A percentile compares a stretch with the other conserved stretches of the same genome.
These are phyloP conservation scores for Bilobella aurantiaca DNA, from an alignment of 1,140 invertebrate genomes.

Conservation along the genomic window DNA sequence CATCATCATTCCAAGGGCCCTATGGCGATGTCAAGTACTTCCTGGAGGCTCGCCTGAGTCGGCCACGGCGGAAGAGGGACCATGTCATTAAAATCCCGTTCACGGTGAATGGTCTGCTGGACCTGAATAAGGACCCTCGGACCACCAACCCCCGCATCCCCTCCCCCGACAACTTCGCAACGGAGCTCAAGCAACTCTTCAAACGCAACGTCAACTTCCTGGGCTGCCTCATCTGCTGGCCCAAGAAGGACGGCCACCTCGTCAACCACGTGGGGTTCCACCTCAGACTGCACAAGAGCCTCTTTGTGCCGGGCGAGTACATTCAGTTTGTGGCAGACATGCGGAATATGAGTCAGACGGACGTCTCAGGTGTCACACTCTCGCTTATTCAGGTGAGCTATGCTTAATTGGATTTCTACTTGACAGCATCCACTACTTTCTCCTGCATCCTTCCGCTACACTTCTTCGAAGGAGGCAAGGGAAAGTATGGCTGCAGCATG, in stretches of 20 bases:
- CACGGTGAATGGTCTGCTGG: constrained; percentile 1
- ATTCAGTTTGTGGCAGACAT: constrained; percentile 5
- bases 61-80: background rate
- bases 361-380: constrained; percentile 5
- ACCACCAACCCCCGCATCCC: background rate
- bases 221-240: background rate
- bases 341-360: constrained; percentile 4
- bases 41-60: background rate
- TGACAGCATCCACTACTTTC: too few species aligned
- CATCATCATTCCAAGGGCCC: constrained; percentile 5
- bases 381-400: constrained; percentile 3
- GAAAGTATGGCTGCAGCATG: too few species aligned
- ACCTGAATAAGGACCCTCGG: background rate
- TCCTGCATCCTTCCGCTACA: too few species aligned
- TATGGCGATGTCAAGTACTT: constrained; percentile 6
- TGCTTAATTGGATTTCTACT: background rate
- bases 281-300: background rate
- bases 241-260: background rate
- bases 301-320: constrained; percentile 5
- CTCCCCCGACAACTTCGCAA: background rate
- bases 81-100: background rate
- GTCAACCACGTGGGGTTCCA: background rate
- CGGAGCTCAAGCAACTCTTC: background rate
- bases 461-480: too few species aligned
- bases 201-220: background rate